A percentile compares a stretch with the other conserved stretches of the same genome.
phyloP scores from a whole-genome alignment of 1,140 invertebrate genomes.

The Panagrolaimus sp. region DNA sequence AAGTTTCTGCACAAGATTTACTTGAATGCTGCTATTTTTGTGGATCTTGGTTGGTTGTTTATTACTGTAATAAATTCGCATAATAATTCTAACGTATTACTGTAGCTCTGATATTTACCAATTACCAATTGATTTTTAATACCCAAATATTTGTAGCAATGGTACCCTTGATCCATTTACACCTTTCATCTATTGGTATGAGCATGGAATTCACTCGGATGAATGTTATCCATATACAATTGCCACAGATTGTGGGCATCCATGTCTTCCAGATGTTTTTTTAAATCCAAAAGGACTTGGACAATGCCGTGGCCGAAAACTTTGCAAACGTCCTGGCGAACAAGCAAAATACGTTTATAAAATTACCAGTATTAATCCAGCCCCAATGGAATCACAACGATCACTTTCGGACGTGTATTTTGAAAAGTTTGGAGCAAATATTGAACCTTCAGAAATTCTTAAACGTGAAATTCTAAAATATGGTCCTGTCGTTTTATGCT shows the following conservation, averaged over 20 bases:
- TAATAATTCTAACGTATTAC: no score
- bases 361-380: not conserved
- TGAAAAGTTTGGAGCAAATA: not conserved
- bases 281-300: constrained; percentile 3
- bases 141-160: constrained; percentile 6
- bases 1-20: constrained; percentile 77
- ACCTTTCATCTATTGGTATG: not conserved
- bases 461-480: not conserved
- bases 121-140: no score
- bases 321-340: constrained; percentile 6
- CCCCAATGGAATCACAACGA: not conserved
- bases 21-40: constrained; percentile 74
- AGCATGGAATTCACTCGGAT: not conserved
- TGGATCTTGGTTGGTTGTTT: no score
- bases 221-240: constrained; percentile 12
- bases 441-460: not conserved
- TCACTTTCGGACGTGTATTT: not conserved
- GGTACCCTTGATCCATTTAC: constrained; percentile 11
- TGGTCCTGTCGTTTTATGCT: not conserved
- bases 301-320: not conserved
- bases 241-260: constrained; percentile 9
- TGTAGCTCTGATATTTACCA: no score
- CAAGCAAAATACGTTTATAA: constrained; percentile 11
- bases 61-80: no score
- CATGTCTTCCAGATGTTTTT: not conserved